Percentiles rank a stretch among this genome's conserved stretches.
Evolutionary conservation across 1,140 invertebrate species (phyloP).

Genomic region (Sarcophaga peregrina): DNA sequence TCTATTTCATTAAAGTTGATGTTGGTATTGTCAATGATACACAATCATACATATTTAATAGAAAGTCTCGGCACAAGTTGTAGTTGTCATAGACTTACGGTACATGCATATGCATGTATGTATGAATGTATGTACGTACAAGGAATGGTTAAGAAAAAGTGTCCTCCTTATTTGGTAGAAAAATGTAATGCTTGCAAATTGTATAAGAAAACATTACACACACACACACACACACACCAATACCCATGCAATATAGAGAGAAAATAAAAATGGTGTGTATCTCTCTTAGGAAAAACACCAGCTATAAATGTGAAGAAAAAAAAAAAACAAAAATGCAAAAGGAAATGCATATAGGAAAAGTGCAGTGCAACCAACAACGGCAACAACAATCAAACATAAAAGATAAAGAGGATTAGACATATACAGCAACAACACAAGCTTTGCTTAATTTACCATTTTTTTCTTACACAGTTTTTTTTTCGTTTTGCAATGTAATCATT

Average conservation of each 20-base stretch:
- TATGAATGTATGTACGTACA: too few relatives aligned
- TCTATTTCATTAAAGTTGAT: neutral
- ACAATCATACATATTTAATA: slow-evolving; percentile 30
- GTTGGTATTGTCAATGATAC: neutral
- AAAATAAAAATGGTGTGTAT: neutral
- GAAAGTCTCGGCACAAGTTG: slow-evolving; percentile 28
- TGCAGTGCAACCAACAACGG: neutral
- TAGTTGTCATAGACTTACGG: neutral
- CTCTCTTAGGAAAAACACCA: neutral
- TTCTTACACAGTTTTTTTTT: neutral
- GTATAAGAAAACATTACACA: neutral
- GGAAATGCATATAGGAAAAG: neutral
- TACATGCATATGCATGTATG: too few relatives aligned
- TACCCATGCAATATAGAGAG: neutral
- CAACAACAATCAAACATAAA: neutral
- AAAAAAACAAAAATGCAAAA: neutral
- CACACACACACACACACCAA: neutral
- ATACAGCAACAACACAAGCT: neutral
- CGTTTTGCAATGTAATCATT: too few relatives aligned
- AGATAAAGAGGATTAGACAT: neutral
- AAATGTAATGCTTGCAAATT: slow-evolving; percentile 10
- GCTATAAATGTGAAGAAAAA: neutral
- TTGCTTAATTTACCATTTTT: neutral
- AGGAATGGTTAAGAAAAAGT: slow-evolving; percentile 31
- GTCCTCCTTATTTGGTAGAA: slow-evolving; percentile 22